Conservation (phyloP, 2,113 vertebrate genomes). For the Nipponia nippon region DNA sequence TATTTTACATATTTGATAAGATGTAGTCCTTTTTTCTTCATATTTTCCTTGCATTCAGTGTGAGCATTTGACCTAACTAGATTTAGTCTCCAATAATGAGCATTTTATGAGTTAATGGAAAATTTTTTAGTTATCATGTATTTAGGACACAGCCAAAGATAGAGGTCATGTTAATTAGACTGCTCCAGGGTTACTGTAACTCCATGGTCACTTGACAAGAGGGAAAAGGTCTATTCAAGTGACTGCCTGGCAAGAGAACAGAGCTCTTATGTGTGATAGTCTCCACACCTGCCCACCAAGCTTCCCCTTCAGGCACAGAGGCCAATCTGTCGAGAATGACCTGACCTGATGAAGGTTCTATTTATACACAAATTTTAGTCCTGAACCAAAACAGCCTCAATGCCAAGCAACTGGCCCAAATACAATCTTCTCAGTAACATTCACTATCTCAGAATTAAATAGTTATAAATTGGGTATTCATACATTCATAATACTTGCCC, state of each 20-base stretch:
- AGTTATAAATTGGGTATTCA: background rate
- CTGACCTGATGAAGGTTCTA: slow-evolving; percentile 13
- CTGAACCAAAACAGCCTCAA: background rate
- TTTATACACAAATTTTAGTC: slow-evolving; percentile 1
- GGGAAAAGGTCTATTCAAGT: slow-evolving; percentile 7
- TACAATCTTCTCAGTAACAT: background rate
- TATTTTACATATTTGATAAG: background rate
- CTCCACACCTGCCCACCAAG: slow-evolving; percentile 4
- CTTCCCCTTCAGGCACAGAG: slow-evolving; percentile 45
- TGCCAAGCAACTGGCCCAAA: background rate
- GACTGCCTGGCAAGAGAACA: slow-evolving; percentile 6
- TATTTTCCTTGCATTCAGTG: background rate
- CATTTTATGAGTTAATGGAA: slow-evolving; percentile 26
- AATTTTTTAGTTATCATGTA: slow-evolving; percentile 45
- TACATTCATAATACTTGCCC: background rate
- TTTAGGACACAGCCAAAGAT: slow-evolving; percentile 54
- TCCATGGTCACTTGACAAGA: slow-evolving; percentile 24
- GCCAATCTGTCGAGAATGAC: slow-evolving; percentile 54
- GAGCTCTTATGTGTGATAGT: background rate
- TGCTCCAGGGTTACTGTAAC: slow-evolving; percentile 57
- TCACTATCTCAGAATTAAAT: background rate
- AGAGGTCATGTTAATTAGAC: slow-evolving; percentile 59
- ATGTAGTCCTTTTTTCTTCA: accelerated
- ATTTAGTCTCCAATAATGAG: background rate
- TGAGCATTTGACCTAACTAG: background rate